phyloP scores from a whole-genome alignment of 2,888 invertebrate species.

The Tipula helvola region DNA sequence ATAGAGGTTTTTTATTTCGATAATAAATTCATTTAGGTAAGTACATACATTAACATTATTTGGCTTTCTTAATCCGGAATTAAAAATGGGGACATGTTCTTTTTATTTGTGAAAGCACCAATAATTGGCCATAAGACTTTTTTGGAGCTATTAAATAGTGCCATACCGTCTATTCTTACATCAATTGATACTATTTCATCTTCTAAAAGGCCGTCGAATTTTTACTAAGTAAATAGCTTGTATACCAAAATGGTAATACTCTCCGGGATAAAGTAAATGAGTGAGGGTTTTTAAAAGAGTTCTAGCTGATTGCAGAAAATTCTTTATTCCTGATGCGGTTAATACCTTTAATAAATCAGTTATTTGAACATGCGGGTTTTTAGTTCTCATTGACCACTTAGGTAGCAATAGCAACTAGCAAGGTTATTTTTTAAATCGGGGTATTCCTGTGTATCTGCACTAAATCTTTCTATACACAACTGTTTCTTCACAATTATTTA shows the following conservation, averaged over 20 bases:
- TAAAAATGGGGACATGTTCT: not conserved
- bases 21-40: not conserved
- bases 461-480: not conserved
- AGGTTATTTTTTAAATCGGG: not conserved
- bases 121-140: not conserved
- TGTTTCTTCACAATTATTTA: not conserved
- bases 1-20: not conserved
- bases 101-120: not conserved
- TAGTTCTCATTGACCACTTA: not conserved
- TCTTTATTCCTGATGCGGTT: not conserved
- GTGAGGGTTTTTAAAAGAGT: not conserved
- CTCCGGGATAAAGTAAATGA: not conserved
- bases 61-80: not conserved
- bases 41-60: not conserved
- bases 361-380: not conserved
- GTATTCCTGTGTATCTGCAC: not conserved
- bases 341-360: not conserved
- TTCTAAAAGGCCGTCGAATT: not conserved
- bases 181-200: not conserved
- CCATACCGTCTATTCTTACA: not conserved
- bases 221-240: not conserved
- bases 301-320: not conserved
- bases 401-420: too few relatives aligned
- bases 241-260: not conserved
- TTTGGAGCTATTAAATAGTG: not conserved